A percentile compares a stretch with the other conserved stretches of the same genome.
phyloP scores from a whole-genome alignment of 2,113 vertebrate genomes.

The Orientallactaga bullata region DNA sequence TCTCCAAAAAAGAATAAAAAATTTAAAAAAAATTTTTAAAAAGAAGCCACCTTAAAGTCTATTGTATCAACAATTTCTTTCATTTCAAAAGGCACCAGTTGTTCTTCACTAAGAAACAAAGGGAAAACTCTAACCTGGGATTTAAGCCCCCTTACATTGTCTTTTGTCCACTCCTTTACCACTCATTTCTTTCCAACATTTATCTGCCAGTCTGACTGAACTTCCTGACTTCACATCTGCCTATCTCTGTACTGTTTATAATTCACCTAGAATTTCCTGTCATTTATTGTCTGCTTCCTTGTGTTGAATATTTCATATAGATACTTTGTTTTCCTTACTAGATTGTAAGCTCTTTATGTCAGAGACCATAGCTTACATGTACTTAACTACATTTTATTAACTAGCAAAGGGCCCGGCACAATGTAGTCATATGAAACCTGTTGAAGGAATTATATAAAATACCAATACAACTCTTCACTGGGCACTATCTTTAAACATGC shows the following conservation, averaged over 20 bases:
- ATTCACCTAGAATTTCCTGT: slow-evolving; percentile 40
- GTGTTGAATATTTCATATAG: neutral
- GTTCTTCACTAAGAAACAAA: slow-evolving; percentile 17
- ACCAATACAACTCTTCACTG: neutral
- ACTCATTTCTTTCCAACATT: slow-evolving; percentile 35
- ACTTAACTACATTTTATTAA: slow-evolving; percentile 34
- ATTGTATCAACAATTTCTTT: neutral
- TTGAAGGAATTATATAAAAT: slow-evolving; percentile 56
- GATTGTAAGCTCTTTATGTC: neutral
- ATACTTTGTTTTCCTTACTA: slow-evolving; percentile 16
- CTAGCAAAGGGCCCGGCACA: neutral
- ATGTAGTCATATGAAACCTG: neutral
- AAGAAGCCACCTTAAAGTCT: slow-evolving; percentile 9
- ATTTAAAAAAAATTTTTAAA: too few relatives aligned
- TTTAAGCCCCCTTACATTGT: slow-evolving; percentile 21
- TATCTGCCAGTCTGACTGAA: slow-evolving; percentile 41
- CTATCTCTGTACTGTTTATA: slow-evolving; percentile 2
- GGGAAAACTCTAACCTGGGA: slow-evolving; percentile 50
- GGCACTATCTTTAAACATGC: slow-evolving; percentile 15
- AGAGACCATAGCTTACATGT: neutral
- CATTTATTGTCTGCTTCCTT: slow-evolving; percentile 46
- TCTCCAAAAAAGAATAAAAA: too few relatives aligned
- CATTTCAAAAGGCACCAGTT: slow-evolving; percentile 17
- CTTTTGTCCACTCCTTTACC: slow-evolving; percentile 50
- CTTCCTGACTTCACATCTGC: slow-evolving; percentile 30